Evolutionary conservation across 2,888 invertebrate species (phyloP), one percentile per base, ranked within the genome.

Genomic region (Plagodis dolabraria): DNA sequence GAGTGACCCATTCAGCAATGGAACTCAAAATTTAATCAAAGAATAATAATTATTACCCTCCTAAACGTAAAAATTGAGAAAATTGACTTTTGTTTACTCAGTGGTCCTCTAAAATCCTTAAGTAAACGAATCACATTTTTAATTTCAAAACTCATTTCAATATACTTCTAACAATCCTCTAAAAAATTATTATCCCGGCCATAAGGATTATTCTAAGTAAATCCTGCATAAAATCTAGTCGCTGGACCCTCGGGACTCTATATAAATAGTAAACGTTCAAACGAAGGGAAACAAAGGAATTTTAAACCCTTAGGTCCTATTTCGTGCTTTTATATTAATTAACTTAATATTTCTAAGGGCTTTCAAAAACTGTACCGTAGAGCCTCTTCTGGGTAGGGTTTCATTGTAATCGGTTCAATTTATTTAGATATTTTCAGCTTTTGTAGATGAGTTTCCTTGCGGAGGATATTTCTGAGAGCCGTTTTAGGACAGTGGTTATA

Each of bases 221-320:
- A 51, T 60, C 67, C 68, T 64, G 64, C 57, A 65, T 33, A 55
- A 71, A 67, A 70, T 63, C 65, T 67, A 60, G 65, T 53, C 10
- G 35, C 49, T 46, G 68, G 67, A 47, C 56, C 63, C 62, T 65
- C 47, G 12, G 55, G 50, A 56, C 51, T 36, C 63, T 48, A 38
- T n/a, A 57, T 60, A 55, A 43, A 56, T 53, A 61, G 46, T 48
- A 47, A 56, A 56, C 65, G 58, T 57, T 60, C 47, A 38, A 40
- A 49, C 43, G 42, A 57, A 45, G 38, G 43, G 53, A 67, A 74
- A 76, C 75, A 76, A 74, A 71, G 68, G 65, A 52, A 72, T 71
- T 55, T 44, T 7, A 10, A 48, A 62, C 67, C 68, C 68, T 22
- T 22, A 57, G 63, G 62, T 61, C 68, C 60, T 40, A 64, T 67